phyloP scores from a whole-genome alignment of 2,113 vertebrate genomes.

The Ia io region DNA sequence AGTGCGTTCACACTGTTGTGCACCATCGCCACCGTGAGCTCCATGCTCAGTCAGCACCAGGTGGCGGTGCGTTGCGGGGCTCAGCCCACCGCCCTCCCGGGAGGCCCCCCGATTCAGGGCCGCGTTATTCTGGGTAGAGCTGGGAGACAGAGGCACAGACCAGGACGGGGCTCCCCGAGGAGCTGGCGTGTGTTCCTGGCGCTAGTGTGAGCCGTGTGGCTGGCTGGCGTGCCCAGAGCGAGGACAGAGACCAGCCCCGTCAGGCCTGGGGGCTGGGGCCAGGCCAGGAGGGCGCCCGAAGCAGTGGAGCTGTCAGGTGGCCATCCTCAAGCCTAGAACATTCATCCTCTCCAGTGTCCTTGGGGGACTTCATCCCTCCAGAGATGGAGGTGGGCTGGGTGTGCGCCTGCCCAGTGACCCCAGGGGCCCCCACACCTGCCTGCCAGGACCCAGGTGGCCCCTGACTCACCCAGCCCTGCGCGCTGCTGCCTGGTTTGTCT shows the following conservation, averaged over 20 bases:
- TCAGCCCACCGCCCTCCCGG: not conserved
- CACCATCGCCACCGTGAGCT: fast-evolving
- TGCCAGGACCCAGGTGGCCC: not conserved
- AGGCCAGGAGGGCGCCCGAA: not conserved
- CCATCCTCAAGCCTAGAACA: not conserved
- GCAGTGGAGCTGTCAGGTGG: not conserved
- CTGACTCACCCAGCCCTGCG: fast-evolving
- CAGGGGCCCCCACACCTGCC: not conserved
- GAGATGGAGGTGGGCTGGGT: not conserved
- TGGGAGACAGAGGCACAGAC: not conserved
- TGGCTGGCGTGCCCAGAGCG: not conserved
- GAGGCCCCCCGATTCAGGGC: not conserved
- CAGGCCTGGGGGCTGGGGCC: not conserved
- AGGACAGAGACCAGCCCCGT: fast-evolving
- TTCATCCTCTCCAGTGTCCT: not conserved
- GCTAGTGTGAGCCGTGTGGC: not conserved
- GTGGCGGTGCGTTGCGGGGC: not conserved
- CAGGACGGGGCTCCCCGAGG: too few relatives aligned
- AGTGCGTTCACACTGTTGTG: fast-evolving
- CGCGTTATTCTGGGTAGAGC: not conserved
- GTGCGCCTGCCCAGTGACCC: not conserved
- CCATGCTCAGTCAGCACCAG: not conserved
- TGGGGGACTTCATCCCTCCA: not conserved
- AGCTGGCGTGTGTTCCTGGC: not conserved
- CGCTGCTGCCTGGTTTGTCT: constrained; percentile 4